Base-by-base conservation (phyloP, 1,140 invertebrate genomes). In the Nomia melanderi region DNA sequence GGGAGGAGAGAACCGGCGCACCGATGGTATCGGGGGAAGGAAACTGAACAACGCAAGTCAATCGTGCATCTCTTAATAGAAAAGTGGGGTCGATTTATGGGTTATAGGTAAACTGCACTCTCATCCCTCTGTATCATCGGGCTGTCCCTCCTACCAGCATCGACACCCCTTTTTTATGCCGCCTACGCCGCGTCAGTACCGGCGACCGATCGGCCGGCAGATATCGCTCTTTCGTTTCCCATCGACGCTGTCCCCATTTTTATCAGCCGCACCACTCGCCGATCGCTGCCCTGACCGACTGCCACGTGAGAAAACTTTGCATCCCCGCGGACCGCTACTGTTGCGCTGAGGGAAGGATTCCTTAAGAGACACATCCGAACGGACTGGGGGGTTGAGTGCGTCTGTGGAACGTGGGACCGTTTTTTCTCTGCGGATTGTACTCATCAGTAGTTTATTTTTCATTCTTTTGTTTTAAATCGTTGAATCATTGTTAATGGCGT, bases 1-100 rank as follows among this genome's bases (percentile, higher is more conserved):
- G n/a, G n/a, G n/a, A n/a, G n/a, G 44, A 50, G 60, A 53, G 66
- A 23, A 69, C 36, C 20, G 70, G 71, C 66, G 44, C 54, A 50
- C 73, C 65, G 84, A 70, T 74, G 74, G 77, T 85, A 80, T 84
- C 81, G 80, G 60, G 79, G 50, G 83, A 90, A 89, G 87, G 86
- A 90, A 88, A 81, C 86, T 83, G 88, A 90, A 87, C 88, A 89
- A 88, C 88, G 87, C 87, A 89, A 91, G 90, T 90, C 90, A 90
- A 90, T 91, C 90, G 89, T 89, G 89, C 87, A 88, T 90, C 89
- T 90, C 89, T 90, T 91, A 90, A 91, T 91, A 91, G 89, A 90
- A 91, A 90, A 91, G 89, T 90, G 88, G 90, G 88, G 89, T 90
- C 89, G 89, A 91, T 91, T 91, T 90, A 91, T 91, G 89, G 89